Conservation (phyloP, 2,113 vertebrate genomes). For the Gymnobelideus leadbeateri region DNA sequence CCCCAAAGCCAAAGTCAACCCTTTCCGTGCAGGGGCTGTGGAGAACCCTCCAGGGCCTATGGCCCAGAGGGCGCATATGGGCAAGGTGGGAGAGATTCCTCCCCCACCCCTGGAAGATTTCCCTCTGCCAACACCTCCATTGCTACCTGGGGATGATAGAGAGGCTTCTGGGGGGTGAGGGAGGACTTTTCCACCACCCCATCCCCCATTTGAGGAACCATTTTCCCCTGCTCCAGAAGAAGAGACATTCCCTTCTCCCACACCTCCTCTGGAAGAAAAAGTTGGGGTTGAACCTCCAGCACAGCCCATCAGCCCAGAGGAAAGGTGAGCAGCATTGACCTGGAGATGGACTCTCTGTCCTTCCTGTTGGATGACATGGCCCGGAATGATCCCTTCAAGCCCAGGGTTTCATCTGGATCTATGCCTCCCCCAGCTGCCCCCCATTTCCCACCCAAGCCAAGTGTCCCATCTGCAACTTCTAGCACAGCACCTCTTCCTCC, state of each 20-base stretch:
- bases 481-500: conserved; percentile 72
- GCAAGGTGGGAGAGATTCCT: conserved; percentile 94
- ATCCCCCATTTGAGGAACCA: conserved; percentile 92
- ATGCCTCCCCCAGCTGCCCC: conserved; percentile 73
- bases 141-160: conserved; percentile 87
- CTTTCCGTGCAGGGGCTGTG: conserved; percentile 82
- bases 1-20: conserved; percentile 93
- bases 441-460: conserved; percentile 71
- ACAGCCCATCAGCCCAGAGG: conserved; percentile 75
- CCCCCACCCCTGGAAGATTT: conserved; percentile 89
- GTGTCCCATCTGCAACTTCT: conserved; percentile 61
- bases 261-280: conserved; percentile 84
- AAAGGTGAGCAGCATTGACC: conserved; percentile 93
- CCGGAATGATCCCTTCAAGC: conserved; percentile 92
- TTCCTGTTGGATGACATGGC: conserved; percentile 95
- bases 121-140: conserved; percentile 93
- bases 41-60: conserved; percentile 77
- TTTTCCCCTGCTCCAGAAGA: conserved; percentile 91
- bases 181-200: conserved; percentile 92
- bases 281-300: conserved; percentile 76
- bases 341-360: conserved; percentile 93
- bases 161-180: conserved; percentile 85
- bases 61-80: conserved; percentile 88
- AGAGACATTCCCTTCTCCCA: conserved; percentile 86
- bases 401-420: conserved; percentile 84